These are phyloP conservation scores for Bungarus multicinctus DNA, from an alignment of 2,113 vertebrate species.

Conservation along the genomic window DNA sequence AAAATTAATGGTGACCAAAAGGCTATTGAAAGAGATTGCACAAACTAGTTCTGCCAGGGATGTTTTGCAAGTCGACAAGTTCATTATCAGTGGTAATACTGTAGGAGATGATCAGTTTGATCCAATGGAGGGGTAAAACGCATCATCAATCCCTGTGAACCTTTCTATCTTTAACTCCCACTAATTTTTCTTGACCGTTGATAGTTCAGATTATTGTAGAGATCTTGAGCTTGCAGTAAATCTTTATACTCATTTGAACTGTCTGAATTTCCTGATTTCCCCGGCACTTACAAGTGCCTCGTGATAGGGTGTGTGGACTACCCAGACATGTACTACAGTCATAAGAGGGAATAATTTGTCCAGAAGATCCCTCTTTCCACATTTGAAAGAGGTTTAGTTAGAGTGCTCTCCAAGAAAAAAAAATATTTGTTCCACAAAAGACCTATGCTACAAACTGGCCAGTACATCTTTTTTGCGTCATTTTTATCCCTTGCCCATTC, in stretches of 20 bases:
- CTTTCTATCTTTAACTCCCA: too few species aligned
- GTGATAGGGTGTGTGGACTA: not conserved
- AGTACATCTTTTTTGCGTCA: rapidly evolving
- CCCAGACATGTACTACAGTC: not conserved
- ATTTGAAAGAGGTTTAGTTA: not conserved
- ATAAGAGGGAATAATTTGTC: not conserved
- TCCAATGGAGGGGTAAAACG: not conserved
- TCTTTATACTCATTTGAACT: too few species aligned
- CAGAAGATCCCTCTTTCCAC: not conserved
- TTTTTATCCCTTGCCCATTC: not conserved
- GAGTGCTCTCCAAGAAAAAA: not conserved
- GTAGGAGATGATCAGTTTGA: not conserved
- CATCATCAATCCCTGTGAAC: not conserved
- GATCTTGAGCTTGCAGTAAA: too few species aligned
- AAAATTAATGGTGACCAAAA: not conserved
- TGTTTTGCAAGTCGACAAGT: too few species aligned
- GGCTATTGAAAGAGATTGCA: not conserved
- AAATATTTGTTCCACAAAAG: not conserved
- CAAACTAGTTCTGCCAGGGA: not conserved
- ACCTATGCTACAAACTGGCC: not conserved
- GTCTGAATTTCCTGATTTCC: too few species aligned
- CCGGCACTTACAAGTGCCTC: not conserved
- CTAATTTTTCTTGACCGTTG: too few species aligned
- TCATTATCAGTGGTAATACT: not conserved
- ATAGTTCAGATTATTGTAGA: too few species aligned